Percentiles rank a stretch among this genome's conserved stretches.
phyloP scores from a whole-genome alignment of 2,888 invertebrate genomes.

The Noctua janthina region DNA sequence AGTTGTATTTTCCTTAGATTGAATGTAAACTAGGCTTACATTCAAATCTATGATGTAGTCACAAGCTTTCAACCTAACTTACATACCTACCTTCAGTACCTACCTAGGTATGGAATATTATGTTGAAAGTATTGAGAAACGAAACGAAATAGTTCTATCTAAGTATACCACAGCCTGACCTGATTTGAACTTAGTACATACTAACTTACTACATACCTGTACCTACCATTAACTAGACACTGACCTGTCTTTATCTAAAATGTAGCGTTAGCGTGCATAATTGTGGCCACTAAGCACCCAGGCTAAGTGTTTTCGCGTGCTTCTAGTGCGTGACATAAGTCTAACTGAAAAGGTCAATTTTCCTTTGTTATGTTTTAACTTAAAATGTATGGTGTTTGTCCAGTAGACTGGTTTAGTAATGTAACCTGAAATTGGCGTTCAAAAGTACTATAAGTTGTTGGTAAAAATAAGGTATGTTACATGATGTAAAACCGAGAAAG shows the following conservation, averaged over 20 bases:
- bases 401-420: not conserved
- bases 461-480: not conserved
- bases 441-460: not conserved
- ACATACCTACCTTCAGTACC: not conserved
- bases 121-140: conserved; percentile 27
- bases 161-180: conserved; percentile 19
- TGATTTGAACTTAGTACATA: conserved; percentile 22
- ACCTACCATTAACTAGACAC: conserved; percentile 20
- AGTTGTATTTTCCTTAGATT: not conserved
- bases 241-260: conserved; percentile 37
- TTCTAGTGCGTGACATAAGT: conserved; percentile 40
- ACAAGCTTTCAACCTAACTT: not conserved
- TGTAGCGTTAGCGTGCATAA: conserved; percentile 18
- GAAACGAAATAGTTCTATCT: conserved; percentile 7
- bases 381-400: not conserved
- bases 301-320: conserved; percentile 55
- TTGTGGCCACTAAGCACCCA: conserved; percentile 20
- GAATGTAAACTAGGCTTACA: not conserved
- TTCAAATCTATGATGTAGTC: conserved; percentile 18
- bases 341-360: conserved; percentile 35
- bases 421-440: not conserved
- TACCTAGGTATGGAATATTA: not conserved
- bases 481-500: not conserved
- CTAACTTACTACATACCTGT: conserved; percentile 1
- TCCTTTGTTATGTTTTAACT: conserved; percentile 21